Evolutionary conservation across 2,113 vertebrate species (phyloP).

Genomic region (Ginglymostoma cirratum): DNA sequence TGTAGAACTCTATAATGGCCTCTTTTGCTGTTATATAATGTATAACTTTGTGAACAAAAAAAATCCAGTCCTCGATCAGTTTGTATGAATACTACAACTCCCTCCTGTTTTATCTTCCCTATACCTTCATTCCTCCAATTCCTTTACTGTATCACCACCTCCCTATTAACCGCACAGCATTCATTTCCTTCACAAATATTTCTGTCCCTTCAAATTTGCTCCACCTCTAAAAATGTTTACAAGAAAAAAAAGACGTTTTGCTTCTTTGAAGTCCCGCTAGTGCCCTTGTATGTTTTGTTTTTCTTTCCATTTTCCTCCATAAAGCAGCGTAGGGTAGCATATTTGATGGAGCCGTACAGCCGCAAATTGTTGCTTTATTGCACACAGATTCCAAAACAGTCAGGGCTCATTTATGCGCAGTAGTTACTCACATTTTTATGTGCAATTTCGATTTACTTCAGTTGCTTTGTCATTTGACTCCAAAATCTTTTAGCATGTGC

Average conservation of each 20-base stretch:
- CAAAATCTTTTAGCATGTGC: not conserved
- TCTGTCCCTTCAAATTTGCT: not conserved
- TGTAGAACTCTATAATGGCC: not conserved
- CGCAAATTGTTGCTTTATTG: not conserved
- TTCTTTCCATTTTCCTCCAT: not conserved
- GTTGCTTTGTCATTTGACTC: not conserved
- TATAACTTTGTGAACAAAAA: not conserved
- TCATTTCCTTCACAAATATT: not conserved
- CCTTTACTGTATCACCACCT: not conserved
- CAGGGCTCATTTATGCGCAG: not conserved
- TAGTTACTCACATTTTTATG: not conserved
- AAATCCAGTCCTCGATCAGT: not conserved
- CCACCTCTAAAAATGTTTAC: not conserved
- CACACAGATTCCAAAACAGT: not conserved
- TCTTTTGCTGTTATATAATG: no score
- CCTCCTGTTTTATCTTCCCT: not conserved
- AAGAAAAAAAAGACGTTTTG: not conserved
- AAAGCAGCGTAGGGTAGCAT: not conserved
- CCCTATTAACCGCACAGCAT: not conserved
- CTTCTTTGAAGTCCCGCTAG: not conserved
- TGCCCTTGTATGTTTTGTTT: not conserved
- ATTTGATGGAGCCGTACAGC: not conserved
- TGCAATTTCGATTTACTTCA: not conserved
- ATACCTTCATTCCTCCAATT: not conserved
- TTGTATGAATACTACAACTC: not conserved